Base-by-base conservation (phyloP, 23 tunicate species). In the Ciona savignyi region DNA sequence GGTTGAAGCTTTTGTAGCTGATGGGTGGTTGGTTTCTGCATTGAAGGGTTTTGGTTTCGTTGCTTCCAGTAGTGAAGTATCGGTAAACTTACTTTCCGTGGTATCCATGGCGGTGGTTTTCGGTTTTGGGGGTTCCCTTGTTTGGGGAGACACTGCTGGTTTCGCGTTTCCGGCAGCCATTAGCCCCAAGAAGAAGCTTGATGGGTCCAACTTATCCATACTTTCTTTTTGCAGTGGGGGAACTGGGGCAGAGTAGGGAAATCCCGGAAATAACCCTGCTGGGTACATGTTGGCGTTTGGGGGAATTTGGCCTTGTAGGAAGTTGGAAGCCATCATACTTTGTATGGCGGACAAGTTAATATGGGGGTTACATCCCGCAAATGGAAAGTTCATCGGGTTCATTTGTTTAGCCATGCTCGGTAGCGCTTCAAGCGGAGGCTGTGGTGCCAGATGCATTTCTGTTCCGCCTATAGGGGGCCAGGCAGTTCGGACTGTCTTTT, bases 131-230 rank as follows among this genome's bases (percentile, higher is more conserved):
- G 67, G 28, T 23, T 23, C 67, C 4, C 28, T 22, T 22, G 22
- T 22, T 63, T 20, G 24, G 6, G 26, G 26, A 4, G 22, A 63
- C 22, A 22, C 28, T 4, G 23, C 67, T n/a, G 67, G 28, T 11
- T 23, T 63, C 24, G 67, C 15, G 22, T 63, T 63, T 22, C 76
- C 61, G 29, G 76, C 76, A 24, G 76, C 76, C 31, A 72, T 3
- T 33, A 72, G 23, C 27, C 76, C 76, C 29, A 72, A 51, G 3
- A 72, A 31, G 35, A 72, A 72, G 31, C 76, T 72, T 32, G 30
- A 32, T 3, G 76, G 29, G 31, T 72, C 64, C 11, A 72, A 49
- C 27, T 49, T 49, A 19, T 69, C 73, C 24, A 32, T 27, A 69
- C 33, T 69, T 23, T 35, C 26, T 29, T 69, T 35, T 20, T 23